Evolutionary conservation across 2,113 vertebrate genomes (phyloP).

Genomic region (Salminus brasiliensis): DNA sequence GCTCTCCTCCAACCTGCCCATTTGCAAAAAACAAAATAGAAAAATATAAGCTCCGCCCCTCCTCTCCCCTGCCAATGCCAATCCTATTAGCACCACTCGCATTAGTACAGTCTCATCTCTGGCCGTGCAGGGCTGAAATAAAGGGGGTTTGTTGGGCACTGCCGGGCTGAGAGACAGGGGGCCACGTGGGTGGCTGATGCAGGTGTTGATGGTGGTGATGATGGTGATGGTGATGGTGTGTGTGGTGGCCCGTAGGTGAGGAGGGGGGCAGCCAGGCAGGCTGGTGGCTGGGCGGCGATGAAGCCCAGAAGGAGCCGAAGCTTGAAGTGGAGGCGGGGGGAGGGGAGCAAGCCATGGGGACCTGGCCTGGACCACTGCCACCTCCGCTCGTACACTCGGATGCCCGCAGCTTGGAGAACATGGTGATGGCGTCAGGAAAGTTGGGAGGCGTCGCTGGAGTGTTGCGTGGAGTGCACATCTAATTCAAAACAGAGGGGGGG

Average conservation of each 20-base stretch:
- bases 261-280: constrained; percentile 84
- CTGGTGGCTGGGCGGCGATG: constrained; percentile 85
- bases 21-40: background rate
- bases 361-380: constrained; percentile 72
- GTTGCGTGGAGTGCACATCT: constrained; percentile 97
- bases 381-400: constrained; percentile 75
- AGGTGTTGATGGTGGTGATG: constrained; percentile 55
- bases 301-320: constrained; percentile 88
- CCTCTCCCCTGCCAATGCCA: background rate
- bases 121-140: constrained; percentile 81
- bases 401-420: constrained; percentile 93
- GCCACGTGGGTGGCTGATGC: constrained; percentile 83
- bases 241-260: constrained; percentile 79
- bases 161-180: constrained; percentile 76
- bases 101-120: constrained; percentile 83
- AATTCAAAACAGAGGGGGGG: background rate
- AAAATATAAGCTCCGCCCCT: background rate
- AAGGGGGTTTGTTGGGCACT: constrained; percentile 78
- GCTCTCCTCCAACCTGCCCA: background rate
- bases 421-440: constrained; percentile 93
- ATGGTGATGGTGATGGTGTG: constrained; percentile 69
- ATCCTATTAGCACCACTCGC: constrained; percentile 11
- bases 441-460: constrained; percentile 94
- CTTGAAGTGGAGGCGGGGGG: constrained; percentile 75
- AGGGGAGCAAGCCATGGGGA: constrained; percentile 83